Conservation (phyloP, 2,797 vertebrate genomes). For the Cryptoprocta ferox region DNA sequence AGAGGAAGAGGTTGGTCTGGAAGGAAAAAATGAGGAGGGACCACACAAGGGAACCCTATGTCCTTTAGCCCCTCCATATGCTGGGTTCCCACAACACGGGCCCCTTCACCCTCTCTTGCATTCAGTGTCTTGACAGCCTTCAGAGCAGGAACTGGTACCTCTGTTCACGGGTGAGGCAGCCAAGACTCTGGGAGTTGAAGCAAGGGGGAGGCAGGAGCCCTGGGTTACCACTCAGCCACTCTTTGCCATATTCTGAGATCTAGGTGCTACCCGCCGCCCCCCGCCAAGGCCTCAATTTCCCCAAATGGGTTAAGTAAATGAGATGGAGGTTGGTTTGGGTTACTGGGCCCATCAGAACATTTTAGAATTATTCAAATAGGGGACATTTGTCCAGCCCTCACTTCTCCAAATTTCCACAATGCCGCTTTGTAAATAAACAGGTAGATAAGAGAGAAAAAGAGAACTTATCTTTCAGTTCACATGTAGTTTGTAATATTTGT, state of each 20-base stretch:
- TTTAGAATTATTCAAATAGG: conserved; percentile 23
- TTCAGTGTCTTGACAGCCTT: background rate
- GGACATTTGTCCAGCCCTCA: background rate
- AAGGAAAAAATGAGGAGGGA: background rate
- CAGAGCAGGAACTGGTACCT: background rate
- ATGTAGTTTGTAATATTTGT: background rate
- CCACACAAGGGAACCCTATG: too few relatives aligned
- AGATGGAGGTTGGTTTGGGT: background rate
- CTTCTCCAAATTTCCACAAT: background rate
- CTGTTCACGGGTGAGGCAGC: background rate
- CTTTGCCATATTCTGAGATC: background rate
- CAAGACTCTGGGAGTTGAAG: background rate
- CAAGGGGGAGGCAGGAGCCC: background rate
- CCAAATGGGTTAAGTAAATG: background rate
- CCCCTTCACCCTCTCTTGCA: background rate
- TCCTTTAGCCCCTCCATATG: background rate
- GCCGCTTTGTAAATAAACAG: background rate
- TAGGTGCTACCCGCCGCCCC: background rate
- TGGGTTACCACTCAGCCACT: background rate
- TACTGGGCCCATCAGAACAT: background rate
- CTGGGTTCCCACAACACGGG: too few relatives aligned
- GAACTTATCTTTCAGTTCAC: background rate
- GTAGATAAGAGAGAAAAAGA: background rate
- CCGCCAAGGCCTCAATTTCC: conserved; percentile 2
- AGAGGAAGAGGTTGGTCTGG: background rate